Percentiles rank a stretch among this genome's conserved stretches.
phyloP scores from a whole-genome alignment of 2,888 invertebrate genomes.

The Oscheius sp. region DNA sequence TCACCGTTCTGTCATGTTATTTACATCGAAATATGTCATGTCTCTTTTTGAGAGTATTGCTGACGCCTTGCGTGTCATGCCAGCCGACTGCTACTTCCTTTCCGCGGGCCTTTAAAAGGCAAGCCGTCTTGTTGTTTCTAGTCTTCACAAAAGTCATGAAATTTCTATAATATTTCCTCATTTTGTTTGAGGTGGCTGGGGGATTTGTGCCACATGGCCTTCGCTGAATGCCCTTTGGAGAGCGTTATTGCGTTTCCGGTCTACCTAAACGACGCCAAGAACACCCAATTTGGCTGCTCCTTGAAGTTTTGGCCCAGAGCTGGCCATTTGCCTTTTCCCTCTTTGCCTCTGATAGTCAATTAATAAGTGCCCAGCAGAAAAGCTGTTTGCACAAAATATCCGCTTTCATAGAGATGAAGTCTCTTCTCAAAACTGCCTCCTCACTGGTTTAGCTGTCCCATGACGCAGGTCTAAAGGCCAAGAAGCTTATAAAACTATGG shows the following conservation, averaged over 20 bases:
- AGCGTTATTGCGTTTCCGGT: slow-evolving; percentile 36
- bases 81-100: no score
- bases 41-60: no score
- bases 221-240: slow-evolving; percentile 35
- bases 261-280: slow-evolving; percentile 35
- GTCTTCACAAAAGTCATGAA: no score
- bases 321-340: neutral
- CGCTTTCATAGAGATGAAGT: slow-evolving; percentile 27
- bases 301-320: neutral
- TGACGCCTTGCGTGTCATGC: no score
- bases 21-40: no score
- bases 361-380: slow-evolving; percentile 4
- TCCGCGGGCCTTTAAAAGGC: no score
- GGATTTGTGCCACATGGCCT: slow-evolving; percentile 2
- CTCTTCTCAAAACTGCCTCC: slow-evolving; percentile 12
- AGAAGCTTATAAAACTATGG: neutral
- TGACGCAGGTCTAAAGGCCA: neutral
- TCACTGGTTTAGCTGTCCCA: neutral
- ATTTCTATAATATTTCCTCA: no score
- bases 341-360: neutral
- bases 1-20: no score
- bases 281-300: slow-evolving; percentile 18
- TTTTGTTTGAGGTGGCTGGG: no score
- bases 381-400: slow-evolving; percentile 22
- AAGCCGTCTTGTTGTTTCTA: no score